A percentile compares a stretch with the other conserved stretches of the same genome.
Evolutionary conservation across 23 tunicate species (phyloP).

Genomic region (Styela clava): DNA sequence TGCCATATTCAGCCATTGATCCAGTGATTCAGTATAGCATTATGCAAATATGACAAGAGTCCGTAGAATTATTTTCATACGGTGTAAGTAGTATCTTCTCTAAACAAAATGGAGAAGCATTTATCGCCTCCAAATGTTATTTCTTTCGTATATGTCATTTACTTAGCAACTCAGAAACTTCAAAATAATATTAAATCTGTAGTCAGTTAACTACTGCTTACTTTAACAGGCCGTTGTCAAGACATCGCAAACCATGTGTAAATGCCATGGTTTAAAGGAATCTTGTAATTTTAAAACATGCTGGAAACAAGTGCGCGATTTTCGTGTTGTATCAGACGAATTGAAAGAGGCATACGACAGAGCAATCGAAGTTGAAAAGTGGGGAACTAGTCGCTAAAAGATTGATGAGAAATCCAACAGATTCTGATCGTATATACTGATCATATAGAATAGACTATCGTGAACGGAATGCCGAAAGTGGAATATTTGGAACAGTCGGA

Average conservation of each 20-base stretch:
- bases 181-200: too few relatives aligned
- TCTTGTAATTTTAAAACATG: slow-evolving; percentile 85
- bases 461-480: neutral
- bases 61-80: too few relatives aligned
- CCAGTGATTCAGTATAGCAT: too few relatives aligned
- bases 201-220: too few relatives aligned
- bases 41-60: too few relatives aligned
- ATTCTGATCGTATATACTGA: neutral
- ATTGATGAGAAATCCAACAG: neutral
- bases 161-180: too few relatives aligned
- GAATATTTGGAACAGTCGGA: neutral
- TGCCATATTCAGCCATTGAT: too few relatives aligned
- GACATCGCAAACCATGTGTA: slow-evolving; percentile 57
- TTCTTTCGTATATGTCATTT: too few relatives aligned
- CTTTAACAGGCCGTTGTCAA: slow-evolving; percentile 49
- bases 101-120: too few relatives aligned
- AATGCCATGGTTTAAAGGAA: slow-evolving; percentile 87
- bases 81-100: too few relatives aligned
- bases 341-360: slow-evolving; percentile 47
- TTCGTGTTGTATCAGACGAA: slow-evolving; percentile 63
- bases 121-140: too few relatives aligned
- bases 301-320: slow-evolving; percentile 77
- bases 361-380: slow-evolving; percentile 49
- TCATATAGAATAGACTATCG: neutral
- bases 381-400: slow-evolving; percentile 29